Percentiles rank a stretch among this genome's conserved stretches.
Conservation (phyloP, 2,888 invertebrate genomes). For the Noctua pronuba region DNA sequence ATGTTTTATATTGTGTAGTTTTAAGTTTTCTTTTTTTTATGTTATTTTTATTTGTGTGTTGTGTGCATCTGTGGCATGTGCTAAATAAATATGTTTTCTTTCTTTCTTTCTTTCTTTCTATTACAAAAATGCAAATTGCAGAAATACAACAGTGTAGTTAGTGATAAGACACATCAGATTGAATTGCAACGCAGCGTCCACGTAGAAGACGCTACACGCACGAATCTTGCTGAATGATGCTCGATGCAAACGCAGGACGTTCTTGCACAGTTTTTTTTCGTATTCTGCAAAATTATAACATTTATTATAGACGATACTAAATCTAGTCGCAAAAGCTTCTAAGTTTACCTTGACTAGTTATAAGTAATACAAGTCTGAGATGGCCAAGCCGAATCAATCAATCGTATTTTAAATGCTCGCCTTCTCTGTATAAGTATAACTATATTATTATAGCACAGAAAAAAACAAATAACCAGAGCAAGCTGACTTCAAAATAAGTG, state of each 20-base stretch:
- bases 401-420: background rate
- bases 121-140: conserved; percentile 19
- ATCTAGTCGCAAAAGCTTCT: background rate
- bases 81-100: too few species aligned
- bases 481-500: conserved; percentile 3
- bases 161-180: background rate
- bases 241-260: background rate
- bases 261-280: conserved; percentile 19
- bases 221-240: conserved; percentile 12
- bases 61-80: too few species aligned
- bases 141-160: conserved; percentile 11
- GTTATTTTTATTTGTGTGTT: too few species aligned
- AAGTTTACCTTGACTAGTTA: background rate
- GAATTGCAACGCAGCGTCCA: conserved; percentile 8
- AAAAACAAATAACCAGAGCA: conserved; percentile 26
- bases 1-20: too few species aligned
- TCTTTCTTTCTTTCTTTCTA: too few species aligned
- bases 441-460: background rate
- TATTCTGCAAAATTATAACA: conserved; percentile 7
- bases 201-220: background rate
- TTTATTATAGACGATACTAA: background rate
- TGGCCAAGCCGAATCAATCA: background rate
- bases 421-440: background rate
- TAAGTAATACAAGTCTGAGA: background rate
- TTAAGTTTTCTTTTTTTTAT: too few species aligned